Evolutionary conservation across 2,888 invertebrate genomes (phyloP).

Genomic region (Tetragonula carbonaria): DNA sequence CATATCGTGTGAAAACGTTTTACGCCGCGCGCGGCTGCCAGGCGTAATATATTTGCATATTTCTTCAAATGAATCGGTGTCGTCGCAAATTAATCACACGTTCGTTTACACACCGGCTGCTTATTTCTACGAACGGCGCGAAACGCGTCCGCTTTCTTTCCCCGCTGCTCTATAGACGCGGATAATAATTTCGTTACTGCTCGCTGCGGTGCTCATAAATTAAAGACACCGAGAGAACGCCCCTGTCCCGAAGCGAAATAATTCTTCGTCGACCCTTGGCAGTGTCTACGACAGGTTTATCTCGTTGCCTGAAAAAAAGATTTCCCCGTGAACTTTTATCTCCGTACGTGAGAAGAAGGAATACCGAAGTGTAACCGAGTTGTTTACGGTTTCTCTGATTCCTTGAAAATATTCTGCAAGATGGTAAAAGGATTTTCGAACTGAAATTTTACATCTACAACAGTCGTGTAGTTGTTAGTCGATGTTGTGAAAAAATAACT

Average conservation of each 20-base stretch:
- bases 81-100: slow-evolving; percentile 53
- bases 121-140: slow-evolving; percentile 50
- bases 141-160: slow-evolving; percentile 29
- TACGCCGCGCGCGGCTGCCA: not conserved
- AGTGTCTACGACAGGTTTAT: not conserved
- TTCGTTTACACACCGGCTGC: slow-evolving; percentile 46
- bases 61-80: slow-evolving; percentile 29
- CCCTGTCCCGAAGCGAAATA: slow-evolving; percentile 13
- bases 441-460: not conserved
- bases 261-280: slow-evolving; percentile 24
- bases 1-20: not conserved
- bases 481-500: too few relatives aligned
- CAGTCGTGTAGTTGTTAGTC: not conserved
- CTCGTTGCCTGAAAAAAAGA: not conserved
- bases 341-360: too few relatives aligned
- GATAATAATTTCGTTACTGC: slow-evolving; percentile 49
- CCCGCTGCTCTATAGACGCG: not conserved
- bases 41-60: slow-evolving; percentile 31
- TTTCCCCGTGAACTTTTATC: not conserved
- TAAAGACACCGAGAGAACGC: slow-evolving; percentile 23
- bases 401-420: not conserved
- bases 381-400: not conserved
- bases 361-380: not conserved
- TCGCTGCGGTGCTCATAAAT: slow-evolving; percentile 23
- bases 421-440: not conserved